These are phyloP conservation scores for Psilopsiagon aurifrons DNA, from an alignment of 2,113 vertebrate genomes.

Conservation along the genomic window DNA sequence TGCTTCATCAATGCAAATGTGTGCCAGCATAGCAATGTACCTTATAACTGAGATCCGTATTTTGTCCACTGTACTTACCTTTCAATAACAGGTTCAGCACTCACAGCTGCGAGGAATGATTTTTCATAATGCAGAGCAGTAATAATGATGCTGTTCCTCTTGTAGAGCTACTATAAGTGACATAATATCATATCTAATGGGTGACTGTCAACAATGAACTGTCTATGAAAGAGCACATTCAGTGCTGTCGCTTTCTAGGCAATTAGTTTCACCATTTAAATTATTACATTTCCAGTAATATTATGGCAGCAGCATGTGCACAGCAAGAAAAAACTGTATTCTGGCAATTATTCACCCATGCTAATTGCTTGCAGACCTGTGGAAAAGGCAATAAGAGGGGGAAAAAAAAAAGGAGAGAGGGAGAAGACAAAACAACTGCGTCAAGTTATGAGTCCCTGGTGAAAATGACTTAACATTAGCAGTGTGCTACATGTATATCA, in stretches of 20 bases:
- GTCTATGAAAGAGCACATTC: neutral
- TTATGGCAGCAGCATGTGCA: neutral
- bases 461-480: neutral
- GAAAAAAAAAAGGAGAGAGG: neutral
- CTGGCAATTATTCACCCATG: neutral
- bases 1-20: neutral
- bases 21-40: neutral
- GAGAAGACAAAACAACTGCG: neutral
- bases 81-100: neutral
- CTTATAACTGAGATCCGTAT: rapidly evolving
- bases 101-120: neutral
- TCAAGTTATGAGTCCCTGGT: neutral
- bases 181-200: neutral
- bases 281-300: neutral
- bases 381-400: neutral
- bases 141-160: neutral
- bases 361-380: neutral
- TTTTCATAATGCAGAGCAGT: neutral
- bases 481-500: neutral
- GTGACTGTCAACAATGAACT: neutral
- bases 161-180: neutral
- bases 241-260: conserved; percentile 9
- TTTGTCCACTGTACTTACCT: neutral
- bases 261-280: conserved; percentile 28
- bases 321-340: neutral